A percentile compares a stretch with the other conserved stretches of the same genome.
Evolutionary conservation across 1,140 invertebrate species (phyloP).

Genomic region (Marisa cornuarietis): DNA sequence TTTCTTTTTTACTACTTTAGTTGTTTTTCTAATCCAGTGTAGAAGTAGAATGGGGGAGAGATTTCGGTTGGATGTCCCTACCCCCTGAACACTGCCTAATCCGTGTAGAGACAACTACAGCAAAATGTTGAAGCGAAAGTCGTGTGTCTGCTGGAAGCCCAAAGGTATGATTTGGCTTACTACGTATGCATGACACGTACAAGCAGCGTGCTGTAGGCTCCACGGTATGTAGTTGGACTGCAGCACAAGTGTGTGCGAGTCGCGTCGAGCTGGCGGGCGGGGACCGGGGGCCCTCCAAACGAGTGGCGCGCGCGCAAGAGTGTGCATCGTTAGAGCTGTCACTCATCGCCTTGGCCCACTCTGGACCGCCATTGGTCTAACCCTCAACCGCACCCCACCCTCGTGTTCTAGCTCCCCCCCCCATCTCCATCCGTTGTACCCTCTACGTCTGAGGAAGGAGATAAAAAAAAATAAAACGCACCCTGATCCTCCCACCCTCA

Average conservation of each 20-base stretch:
- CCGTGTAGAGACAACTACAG: too few relatives aligned
- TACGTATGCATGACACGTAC: too few relatives aligned
- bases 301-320: constrained; percentile 13
- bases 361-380: constrained; percentile 24
- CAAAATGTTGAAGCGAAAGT: too few relatives aligned
- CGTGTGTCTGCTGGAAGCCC: too few relatives aligned
- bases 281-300: neutral
- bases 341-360: constrained; percentile 16
- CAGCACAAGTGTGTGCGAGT: neutral
- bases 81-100: too few relatives aligned
- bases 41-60: too few relatives aligned
- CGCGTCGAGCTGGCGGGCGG: constrained; percentile 1
- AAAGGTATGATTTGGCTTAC: too few relatives aligned
- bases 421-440: neutral
- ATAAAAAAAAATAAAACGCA: neutral
- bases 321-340: constrained; percentile 27
- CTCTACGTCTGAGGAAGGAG: neutral
- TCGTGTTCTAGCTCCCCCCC: neutral
- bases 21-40: too few relatives aligned
- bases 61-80: too few relatives aligned
- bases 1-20: too few relatives aligned
- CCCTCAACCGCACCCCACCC: neutral
- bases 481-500: neutral
- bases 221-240: too few relatives aligned
- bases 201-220: too few relatives aligned